Evolutionary conservation across 1,140 invertebrate species (phyloP).

Genomic region (Batillaria attramentaria): DNA sequence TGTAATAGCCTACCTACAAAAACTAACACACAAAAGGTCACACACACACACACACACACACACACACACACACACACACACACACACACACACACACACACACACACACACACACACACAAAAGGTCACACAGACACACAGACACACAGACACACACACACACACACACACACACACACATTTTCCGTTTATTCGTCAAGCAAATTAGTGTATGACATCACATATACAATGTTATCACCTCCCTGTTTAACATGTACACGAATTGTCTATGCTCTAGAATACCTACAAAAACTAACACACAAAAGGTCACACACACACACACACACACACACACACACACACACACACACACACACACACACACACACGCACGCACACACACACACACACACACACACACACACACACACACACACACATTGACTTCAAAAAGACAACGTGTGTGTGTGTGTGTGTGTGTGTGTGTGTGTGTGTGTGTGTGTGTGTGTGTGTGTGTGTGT

Average conservation of each 20-base stretch:
- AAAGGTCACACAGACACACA: not conserved
- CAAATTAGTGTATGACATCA: too few relatives aligned
- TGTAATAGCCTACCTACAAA: not conserved
- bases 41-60: not conserved
- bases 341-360: too few relatives aligned
- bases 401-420: not conserved
- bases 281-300: not conserved
- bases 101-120: not conserved
- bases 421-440: not conserved
- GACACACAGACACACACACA: not conserved
- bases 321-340: not conserved
- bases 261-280: too few relatives aligned
- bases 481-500: slow-evolving; percentile 9
- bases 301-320: not conserved
- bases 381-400: too few relatives aligned
- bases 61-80: not conserved
- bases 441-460: slow-evolving; percentile 11
- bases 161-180: too few relatives aligned
- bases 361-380: too few relatives aligned
- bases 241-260: too few relatives aligned
- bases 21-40: not conserved
- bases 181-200: too few relatives aligned
- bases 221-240: too few relatives aligned
- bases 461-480: slow-evolving; percentile 2
- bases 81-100: not conserved